These are phyloP conservation scores for Pelobates fuscus DNA, from an alignment of 2,113 vertebrate genomes.

Conservation along the genomic window DNA sequence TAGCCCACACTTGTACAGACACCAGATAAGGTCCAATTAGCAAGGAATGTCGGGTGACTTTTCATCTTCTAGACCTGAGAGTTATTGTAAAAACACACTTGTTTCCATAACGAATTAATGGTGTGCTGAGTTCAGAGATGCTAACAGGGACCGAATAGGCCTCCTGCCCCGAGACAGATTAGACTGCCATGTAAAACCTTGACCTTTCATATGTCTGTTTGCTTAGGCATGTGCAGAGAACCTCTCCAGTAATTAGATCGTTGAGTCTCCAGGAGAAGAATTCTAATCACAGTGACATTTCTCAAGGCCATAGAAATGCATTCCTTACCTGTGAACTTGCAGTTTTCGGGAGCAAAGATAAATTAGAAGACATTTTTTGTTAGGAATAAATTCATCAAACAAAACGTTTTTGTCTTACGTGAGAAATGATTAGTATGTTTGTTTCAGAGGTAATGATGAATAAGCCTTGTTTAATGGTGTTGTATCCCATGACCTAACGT, in stretches of 20 bases:
- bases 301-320: background rate
- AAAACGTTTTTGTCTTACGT: too few species aligned
- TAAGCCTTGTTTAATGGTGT: too few species aligned
- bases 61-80: constrained; percentile 42
- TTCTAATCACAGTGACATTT: background rate
- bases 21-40: constrained; percentile 50
- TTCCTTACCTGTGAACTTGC: background rate
- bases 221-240: constrained; percentile 22
- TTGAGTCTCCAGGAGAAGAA: background rate
- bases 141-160: constrained; percentile 14
- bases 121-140: constrained; percentile 39
- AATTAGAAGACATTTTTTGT: background rate
- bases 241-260: background rate
- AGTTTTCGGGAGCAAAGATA: background rate
- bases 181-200: constrained; percentile 13
- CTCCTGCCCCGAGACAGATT: background rate
- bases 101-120: constrained; percentile 37
- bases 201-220: constrained; percentile 16
- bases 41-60: constrained; percentile 36
- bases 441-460: too few species aligned
- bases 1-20: constrained; percentile 20
- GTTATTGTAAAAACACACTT: constrained; percentile 30
- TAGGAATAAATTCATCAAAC: too few species aligned
- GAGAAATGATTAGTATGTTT: background rate
- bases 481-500: too few species aligned